These are phyloP conservation scores for Drosophila melanogaster DNA, from an alignment of 1,140 invertebrate genomes.

Conservation along the genomic window Release_6_plus_ISO1_MT NC_004354.4:15528001-15528500, in stretches of 20 bases:
- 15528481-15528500: background rate
- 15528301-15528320: background rate
- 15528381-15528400: background rate
- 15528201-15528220: too few species aligned
- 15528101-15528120: slow-evolving; percentile 26
- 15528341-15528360: slow-evolving; percentile 20
- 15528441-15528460: slow-evolving; percentile 1
- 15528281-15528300: background rate
- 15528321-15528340: background rate
- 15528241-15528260: background rate
- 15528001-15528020: background rate
- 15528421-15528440: background rate
- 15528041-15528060: slow-evolving; percentile 14
- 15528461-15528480: slow-evolving; percentile 2
- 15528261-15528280: too few species aligned
- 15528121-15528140: background rate
- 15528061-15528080: slow-evolving; percentile 49
- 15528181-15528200: too few species aligned
- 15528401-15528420: background rate
- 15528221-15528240: background rate
- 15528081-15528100: slow-evolving; percentile 25
- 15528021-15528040: background rate
- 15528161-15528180: too few species aligned
- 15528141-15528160: background rate
- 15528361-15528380: slow-evolving; percentile 23